A percentile compares a stretch with the other conserved stretches of the same genome.
Conservation (phyloP, 2,113 vertebrate species). For the Collichthys lucidus region DNA sequence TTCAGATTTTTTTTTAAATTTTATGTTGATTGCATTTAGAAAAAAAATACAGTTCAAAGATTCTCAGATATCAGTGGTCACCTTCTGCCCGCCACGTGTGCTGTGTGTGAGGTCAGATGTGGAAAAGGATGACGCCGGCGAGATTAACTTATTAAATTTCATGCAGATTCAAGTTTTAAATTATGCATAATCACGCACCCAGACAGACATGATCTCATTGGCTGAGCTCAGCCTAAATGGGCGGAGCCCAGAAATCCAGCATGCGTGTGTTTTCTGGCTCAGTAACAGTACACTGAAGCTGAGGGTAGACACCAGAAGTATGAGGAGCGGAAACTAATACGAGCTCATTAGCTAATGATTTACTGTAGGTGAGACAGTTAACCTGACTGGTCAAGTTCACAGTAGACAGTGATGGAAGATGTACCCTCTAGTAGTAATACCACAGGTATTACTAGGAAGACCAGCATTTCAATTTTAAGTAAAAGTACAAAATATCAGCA, state of each 20-base stretch:
- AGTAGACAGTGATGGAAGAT: background rate
- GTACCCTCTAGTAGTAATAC: too few species aligned
- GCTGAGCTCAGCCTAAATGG: conserved; percentile 1
- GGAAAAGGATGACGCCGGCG: conserved; percentile 10
- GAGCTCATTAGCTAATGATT: conserved; percentile 31
- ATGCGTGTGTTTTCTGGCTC: background rate
- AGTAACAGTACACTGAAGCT: conserved; percentile 31
- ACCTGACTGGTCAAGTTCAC: conserved; percentile 13
- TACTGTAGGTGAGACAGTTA: conserved; percentile 7
- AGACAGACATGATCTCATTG: conserved; percentile 23
- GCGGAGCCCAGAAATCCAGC: conserved; percentile 10
- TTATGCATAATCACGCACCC: conserved; percentile 37
- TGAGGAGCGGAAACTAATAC: conserved; percentile 30
- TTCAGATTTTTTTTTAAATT: background rate
- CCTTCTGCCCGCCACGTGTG: background rate
- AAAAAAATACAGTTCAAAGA: background rate
- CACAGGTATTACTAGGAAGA: too few species aligned
- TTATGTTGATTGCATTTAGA: background rate
- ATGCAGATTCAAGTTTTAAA: conserved; percentile 53
- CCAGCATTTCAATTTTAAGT: too few species aligned
- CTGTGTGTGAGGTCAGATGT: background rate
- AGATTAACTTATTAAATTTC: conserved; percentile 50
- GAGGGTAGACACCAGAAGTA: background rate
- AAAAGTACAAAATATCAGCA: too few species aligned
- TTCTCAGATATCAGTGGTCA: background rate